Evolutionary conservation across 2,888 invertebrate species (phyloP), one percentile per base, ranked within the genome.

Genomic region (Caenorhabditis panamensis): DNA sequence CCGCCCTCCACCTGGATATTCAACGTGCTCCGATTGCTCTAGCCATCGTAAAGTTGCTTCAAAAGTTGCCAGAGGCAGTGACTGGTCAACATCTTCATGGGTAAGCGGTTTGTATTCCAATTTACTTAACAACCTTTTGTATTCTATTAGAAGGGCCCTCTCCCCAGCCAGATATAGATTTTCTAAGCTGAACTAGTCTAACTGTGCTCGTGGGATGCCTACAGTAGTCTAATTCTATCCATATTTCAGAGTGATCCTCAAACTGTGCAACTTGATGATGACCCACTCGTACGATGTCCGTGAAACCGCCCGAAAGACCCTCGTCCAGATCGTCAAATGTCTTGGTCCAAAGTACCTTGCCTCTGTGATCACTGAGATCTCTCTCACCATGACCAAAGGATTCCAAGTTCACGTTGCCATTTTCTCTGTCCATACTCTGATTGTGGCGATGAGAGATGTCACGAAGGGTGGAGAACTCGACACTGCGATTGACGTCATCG

Each of bases 371-470:
- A 94, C 94, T 79, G 96, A 96, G 91, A 93, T 98, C 91, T 94
- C 94, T 41, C 92, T 94, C 4, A 92, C 95, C 22, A 92, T 98
- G 67, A 95, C 94, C 0, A 94, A 94, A 90, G 98, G 98, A 13
- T 98, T 95, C 91, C 96, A 97, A 93, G 94, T 96, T 1, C 97
- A 98, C 89, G 97, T 98, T 0, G 92, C 98, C 66, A 95, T 95
- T 2, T 96, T 94, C 79, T 96, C 97, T 0, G 93, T 96, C 22
- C 95, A 97, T 90, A 94, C 94, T 0, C 94, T 98, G 4, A 92
- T 98, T 63, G 94, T 94, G 94, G 89, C 92, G 93, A 75, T 90
- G 84, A 80, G 83, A 53, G 63, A 79, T 0, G 92, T 93, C n/a
- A 94, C 96, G 79, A 93, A 94, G 91, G 93, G 94, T 0, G 94